These are phyloP conservation scores for Caenorhabditis panamensis DNA, from an alignment of 2,888 invertebrate species.

Conservation along the genomic window DNA sequence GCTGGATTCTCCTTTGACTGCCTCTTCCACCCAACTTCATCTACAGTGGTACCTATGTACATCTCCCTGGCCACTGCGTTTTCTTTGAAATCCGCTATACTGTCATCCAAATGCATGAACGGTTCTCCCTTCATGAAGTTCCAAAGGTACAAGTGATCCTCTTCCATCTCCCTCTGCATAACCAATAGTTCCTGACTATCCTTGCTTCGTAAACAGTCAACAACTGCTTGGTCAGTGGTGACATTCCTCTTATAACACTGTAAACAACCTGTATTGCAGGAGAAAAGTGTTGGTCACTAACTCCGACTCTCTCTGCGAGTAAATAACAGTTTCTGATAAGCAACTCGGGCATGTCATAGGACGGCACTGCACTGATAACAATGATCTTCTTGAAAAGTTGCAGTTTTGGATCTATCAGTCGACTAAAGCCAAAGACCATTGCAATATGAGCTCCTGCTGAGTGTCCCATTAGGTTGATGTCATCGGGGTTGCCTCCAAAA, in stretches of 20 bases:
- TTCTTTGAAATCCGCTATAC: slow-evolving; percentile 28
- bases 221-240: slow-evolving; percentile 20
- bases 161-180: slow-evolving; percentile 43
- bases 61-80: slow-evolving; percentile 31
- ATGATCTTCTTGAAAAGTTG: slow-evolving; percentile 36
- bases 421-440: slow-evolving; percentile 28
- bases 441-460: slow-evolving; percentile 52
- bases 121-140: slow-evolving; percentile 45
- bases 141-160: slow-evolving; percentile 39
- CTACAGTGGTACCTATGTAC: slow-evolving; percentile 32
- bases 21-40: slow-evolving; percentile 14
- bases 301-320: slow-evolving; percentile 22
- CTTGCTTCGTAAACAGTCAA: slow-evolving; percentile 34
- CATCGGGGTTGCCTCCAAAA: slow-evolving; percentile 46
- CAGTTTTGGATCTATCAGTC: slow-evolving; percentile 42
- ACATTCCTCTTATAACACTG: slow-evolving; percentile 29
- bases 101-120: slow-evolving; percentile 39
- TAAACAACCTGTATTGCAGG: too few species aligned
- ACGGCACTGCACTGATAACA: slow-evolving; percentile 27
- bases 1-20: slow-evolving; percentile 39
- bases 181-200: slow-evolving; percentile 25
- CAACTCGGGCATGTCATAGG: slow-evolving; percentile 33
- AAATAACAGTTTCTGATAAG: slow-evolving; percentile 48
- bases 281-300: too few species aligned
- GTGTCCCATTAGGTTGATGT: slow-evolving; percentile 56